Evolutionary conservation across 2,113 vertebrate species (phyloP).

Genomic region (Hucho hucho): DNA sequence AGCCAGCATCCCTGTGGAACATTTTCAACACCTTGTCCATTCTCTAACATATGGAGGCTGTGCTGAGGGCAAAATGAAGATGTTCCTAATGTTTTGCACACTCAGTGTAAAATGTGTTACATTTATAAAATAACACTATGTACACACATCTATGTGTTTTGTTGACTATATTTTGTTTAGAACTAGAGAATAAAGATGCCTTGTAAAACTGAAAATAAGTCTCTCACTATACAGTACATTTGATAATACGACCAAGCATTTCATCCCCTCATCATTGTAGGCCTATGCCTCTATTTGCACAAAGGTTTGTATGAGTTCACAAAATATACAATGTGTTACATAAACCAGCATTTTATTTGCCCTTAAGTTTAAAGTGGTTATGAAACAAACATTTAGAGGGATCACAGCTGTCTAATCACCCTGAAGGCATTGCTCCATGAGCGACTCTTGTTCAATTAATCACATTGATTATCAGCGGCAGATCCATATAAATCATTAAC

Average conservation of each 20-base stretch:
- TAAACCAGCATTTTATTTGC: neutral
- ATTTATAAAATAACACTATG: no score
- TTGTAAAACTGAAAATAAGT: no score
- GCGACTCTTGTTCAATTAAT: constrained; percentile 50
- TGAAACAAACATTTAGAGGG: constrained; percentile 8
- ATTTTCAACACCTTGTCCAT: no score
- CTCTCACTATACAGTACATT: neutral
- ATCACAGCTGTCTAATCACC: constrained; percentile 20
- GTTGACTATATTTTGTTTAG: no score
- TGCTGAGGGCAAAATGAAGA: no score
- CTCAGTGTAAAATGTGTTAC: no score
- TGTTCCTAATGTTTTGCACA: no score
- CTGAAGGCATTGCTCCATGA: constrained; percentile 26
- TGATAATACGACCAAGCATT: neutral
- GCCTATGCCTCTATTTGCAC: constrained; percentile 4
- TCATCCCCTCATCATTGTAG: neutral
- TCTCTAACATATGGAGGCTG: no score
- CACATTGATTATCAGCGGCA: constrained; percentile 46
- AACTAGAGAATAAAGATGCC: no score
- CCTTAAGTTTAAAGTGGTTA: constrained; percentile 16
- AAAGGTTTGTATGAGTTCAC: neutral
- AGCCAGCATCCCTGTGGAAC: no score
- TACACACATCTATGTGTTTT: no score
- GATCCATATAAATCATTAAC: constrained; percentile 62
- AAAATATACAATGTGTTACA: constrained; percentile 5